These are phyloP conservation scores for Mesorhabditis spiculigera DNA, from an alignment of 2,888 invertebrate species.

Conservation along the genomic window DNA sequence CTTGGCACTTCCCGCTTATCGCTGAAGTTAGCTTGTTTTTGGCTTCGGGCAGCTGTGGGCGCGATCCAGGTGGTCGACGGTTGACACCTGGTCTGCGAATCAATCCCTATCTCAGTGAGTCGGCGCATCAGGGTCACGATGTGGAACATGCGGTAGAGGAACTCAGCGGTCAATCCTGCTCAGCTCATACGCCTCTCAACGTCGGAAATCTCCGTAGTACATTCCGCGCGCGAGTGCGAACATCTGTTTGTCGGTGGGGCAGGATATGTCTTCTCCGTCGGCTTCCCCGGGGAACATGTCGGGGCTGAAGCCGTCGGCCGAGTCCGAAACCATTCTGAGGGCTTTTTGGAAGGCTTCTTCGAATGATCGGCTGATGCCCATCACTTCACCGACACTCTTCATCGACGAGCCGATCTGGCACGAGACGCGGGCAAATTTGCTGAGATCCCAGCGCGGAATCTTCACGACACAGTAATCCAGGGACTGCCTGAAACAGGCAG, in stretches of 20 bases:
- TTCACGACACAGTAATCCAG: conserved; percentile 99
- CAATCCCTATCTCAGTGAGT: conserved; percentile 22
- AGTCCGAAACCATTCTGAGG: conserved; percentile 93
- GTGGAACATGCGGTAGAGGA: conserved; percentile 86
- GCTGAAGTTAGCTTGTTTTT: conserved; percentile 92
- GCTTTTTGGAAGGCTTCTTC: conserved; percentile 99
- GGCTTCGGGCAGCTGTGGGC: too few species aligned
- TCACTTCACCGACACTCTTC: conserved; percentile 98
- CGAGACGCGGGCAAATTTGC: conserved; percentile 81
- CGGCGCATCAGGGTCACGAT: conserved; percentile 69
- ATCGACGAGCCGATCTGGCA: conserved; percentile 97
- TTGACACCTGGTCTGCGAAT: too few species aligned
- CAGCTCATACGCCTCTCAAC: conserved; percentile 80
- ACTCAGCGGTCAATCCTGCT: conserved; percentile 87
- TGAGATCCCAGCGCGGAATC: conserved; percentile 96
- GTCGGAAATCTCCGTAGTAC: conserved; percentile 46
- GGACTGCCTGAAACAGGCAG: conserved; percentile 98
- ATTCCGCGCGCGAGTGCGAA: conserved; percentile 92
- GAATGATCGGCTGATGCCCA: conserved; percentile 95
- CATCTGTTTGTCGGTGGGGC: conserved; percentile 68
- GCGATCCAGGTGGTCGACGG: conserved; percentile 10
- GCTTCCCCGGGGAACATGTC: conserved; percentile 68
- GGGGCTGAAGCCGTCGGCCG: conserved; percentile 88
- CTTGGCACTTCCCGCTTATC: conserved; percentile 87
- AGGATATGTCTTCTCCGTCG: conserved; percentile 69